Evolutionary conservation across 2,888 invertebrate genomes (phyloP), one percentile per base, ranked within the genome.

Genomic region (Pantelozetes paolii): DNA sequence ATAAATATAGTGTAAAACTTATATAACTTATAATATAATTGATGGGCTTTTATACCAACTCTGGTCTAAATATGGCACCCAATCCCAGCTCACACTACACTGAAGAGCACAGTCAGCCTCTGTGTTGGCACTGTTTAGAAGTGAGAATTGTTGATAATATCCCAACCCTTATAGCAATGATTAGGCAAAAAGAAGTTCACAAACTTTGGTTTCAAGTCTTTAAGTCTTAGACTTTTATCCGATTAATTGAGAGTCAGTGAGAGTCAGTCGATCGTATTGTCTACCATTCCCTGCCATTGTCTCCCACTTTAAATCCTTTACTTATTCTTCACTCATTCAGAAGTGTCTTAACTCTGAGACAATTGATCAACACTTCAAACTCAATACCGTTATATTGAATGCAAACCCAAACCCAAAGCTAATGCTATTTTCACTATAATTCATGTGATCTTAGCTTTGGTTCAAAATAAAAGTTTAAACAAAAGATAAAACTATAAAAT

Each of bases 171-270:
- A 62, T 62, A 30, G 18, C 20, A 32, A 36, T 62, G 11, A 62
- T 62, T 62, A 62, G 28, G 36, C 62, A 62, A 62, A 62, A 62
- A 30, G 13, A 62, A 32, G 30, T 62, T 62, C 62, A 57, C 57
- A 62, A 62, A 62, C 62, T 62, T 62, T 30, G 36, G 62, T 62
- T 62, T 32, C 32, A 32, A 30, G 20, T 28, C 28, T n/a, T 62
- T 36, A 13, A 20, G 36, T 62, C 62, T 62, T 62, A 62, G n/a
- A 62, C 32, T 36, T 32, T 62, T 3, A 62, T 62, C 62, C 62
- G 62, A 62, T 62, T 62, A 62, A 62, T 32, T 62, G n/a, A n/a
- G n/a, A n/a, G n/a, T n/a, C n/a, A n/a, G n/a, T 62, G 36, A 62
- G 62, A 62, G 62, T 62, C 36, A 20, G 36, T 62, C 62, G 13